Evolutionary conservation across 2,113 vertebrate genomes (phyloP).

Genomic region (Geothlypis trichas): DNA sequence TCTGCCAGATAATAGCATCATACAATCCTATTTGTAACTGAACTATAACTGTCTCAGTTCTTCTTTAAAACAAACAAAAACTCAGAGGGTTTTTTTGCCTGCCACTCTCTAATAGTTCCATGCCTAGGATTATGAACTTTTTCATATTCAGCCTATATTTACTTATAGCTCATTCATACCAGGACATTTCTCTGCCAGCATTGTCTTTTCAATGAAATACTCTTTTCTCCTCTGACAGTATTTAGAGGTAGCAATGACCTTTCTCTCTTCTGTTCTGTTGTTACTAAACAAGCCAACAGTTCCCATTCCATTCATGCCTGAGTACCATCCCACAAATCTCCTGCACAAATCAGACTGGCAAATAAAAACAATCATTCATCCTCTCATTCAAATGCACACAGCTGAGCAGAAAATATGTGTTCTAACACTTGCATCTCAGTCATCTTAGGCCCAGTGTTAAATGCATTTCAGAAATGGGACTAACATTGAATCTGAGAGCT

Average conservation of each 20-base stretch:
- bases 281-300: constrained; percentile 33
- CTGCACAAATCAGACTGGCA: background rate
- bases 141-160: background rate
- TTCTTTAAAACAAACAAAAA: background rate
- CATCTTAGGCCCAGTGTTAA: fast-evolving
- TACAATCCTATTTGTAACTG: background rate
- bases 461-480: background rate
- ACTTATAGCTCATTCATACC: background rate
- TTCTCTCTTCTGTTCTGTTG: constrained; percentile 11
- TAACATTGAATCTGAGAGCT: background rate
- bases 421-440: background rate
- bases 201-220: background rate
- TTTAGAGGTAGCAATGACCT: background rate
- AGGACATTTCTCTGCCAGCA: background rate
- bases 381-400: background rate
- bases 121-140: background rate
- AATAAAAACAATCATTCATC: background rate
- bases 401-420: background rate
- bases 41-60: background rate
- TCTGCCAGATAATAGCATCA: background rate
- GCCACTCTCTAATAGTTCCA: background rate
- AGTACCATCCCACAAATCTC: background rate
- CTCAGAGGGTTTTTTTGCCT: background rate
- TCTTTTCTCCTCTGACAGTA: background rate
- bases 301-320: background rate